Base-by-base conservation (phyloP, 2,113 vertebrate species). In the Parus major region DNA sequence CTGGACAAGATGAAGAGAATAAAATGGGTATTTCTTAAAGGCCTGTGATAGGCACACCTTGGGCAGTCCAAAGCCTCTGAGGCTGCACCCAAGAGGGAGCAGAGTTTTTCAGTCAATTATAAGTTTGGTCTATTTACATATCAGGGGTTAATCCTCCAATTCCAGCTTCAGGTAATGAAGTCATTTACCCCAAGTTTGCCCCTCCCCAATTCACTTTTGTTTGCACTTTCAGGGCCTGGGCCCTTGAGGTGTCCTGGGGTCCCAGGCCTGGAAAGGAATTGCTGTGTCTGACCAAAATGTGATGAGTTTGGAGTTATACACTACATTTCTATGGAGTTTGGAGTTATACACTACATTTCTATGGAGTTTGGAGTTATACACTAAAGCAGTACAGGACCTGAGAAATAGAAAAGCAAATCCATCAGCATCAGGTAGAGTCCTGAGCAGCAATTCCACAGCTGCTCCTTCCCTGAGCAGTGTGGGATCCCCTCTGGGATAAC, bases 341-440 rank as follows among this genome's bases (percentile, higher is more conserved):
- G 69, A 33, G 21, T 25, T 33, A 2, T 6, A 11, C 29, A 72
- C 36, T n/a, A 18, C 36, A 36, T 36, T 36, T 36, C 8, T 36
- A 36, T 36, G 36, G 36, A 36, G 36, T 36, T 36, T 36, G 36
- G 69, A 33, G 21, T 25, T 33, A 2, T 6, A 11, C 29, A 72
- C 36, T n/a, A 18, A 15, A 41, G 20, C 69, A 71, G 36, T 6
- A 4, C 36, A 41, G 35, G 15, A 19, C 24, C 15, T 33, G 36
- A 19, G 25, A 33, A 71, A 19, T 25, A 4, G 2, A 25, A 42
- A 55, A 42, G 12, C 15, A 15, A 55, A 42, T 20, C 16, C 47
- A 25, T 12, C 36, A 63, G 0, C 31, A 14, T 6, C 5, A 0
- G 35, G n/a, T 23, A 1, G 20, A 28, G 5, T 8, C 24, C 65